Conservation (phyloP, 1,140 invertebrate genomes). For the Tetramorium parvispinum region DNA sequence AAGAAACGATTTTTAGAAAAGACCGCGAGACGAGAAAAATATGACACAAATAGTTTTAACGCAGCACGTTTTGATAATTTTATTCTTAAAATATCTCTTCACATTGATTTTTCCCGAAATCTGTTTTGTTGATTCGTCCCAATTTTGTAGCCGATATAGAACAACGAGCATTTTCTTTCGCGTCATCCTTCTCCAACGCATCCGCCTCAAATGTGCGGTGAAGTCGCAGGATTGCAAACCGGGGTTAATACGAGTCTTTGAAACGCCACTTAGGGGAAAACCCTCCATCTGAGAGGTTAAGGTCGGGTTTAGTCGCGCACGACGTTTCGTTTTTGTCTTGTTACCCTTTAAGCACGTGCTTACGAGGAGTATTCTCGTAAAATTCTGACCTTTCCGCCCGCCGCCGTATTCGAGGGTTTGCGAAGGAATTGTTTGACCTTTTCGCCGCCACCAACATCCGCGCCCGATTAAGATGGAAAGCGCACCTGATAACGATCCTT, state of each 20-base stretch:
- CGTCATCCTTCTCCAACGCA: background rate
- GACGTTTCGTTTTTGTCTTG: conserved; percentile 22
- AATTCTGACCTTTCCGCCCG: conserved; percentile 47
- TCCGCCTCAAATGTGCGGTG: background rate
- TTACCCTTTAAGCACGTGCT: conserved; percentile 45
- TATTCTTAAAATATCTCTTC: background rate
- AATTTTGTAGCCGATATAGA: background rate
- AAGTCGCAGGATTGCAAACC: background rate
- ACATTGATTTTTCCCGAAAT: background rate
- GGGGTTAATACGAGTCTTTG: background rate
- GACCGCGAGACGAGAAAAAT: background rate
- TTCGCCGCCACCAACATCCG: background rate
- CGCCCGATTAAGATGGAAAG: conserved; percentile 9
- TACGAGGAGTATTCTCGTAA: conserved; percentile 50
- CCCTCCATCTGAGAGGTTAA: conserved; percentile 7
- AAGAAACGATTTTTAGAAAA: background rate
- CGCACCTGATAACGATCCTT: conserved; percentile 25
- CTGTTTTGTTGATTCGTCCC: background rate
- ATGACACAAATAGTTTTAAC: background rate
- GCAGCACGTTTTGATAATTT: background rate
- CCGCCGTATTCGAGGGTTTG: background rate
- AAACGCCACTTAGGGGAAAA: background rate
- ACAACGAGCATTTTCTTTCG: background rate
- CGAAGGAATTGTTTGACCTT: conserved; percentile 49
- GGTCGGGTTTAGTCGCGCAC: conserved; percentile 15